Base-by-base conservation (phyloP, 2,113 vertebrate species). In the Ciconia stormi region DNA sequence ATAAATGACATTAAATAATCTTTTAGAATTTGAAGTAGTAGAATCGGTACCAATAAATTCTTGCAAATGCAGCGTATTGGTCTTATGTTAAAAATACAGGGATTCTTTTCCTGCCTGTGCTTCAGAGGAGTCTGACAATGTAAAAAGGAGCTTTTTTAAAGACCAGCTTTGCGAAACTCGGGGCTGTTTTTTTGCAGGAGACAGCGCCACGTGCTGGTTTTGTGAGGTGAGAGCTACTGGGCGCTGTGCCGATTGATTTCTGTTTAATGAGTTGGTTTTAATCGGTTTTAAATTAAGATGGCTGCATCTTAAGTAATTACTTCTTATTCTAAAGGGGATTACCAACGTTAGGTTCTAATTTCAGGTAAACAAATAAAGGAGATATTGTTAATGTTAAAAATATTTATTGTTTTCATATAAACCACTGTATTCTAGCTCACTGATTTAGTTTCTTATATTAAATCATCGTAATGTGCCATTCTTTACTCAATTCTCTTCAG, bases 141-240 rank as follows among this genome's bases (percentile, higher is more conserved):
- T 44, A 11, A 77, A 88, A 53, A 63, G 9, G 6, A 56, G 32
- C 1, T 14, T 66, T 70, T 80, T 69, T 27, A 63, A 61, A 86
- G 34, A 61, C 13, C 22, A 10, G 67, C 52, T 42, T 61, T 56
- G 23, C 3, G 11, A 50, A 87, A 50, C 5, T 10, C 10, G 4
- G 67, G 50, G 38, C n/a, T 88, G n/a, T 7, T 87, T 93, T 97
- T 97, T 61, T 4, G 14, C 40, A 92, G 98, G 94, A 96, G 82
- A 97, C 97, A 98, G 97, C 92, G 97, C 98, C 98, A 98, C 98
- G 80, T 36, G 66, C 95, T 97, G 98, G 97, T 47, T 55, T 63
- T 56, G 9, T 2, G 9, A 8, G 40, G 82, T 13, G 32, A 82
- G 81, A 73, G 47, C 72, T 12, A 5, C 78, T 6, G n/a, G 34